A percentile compares a stretch with the other conserved stretches of the same genome.
These are phyloP conservation scores for Muscina levida DNA, from an alignment of 2,888 invertebrate species.

Conservation along the genomic window DNA sequence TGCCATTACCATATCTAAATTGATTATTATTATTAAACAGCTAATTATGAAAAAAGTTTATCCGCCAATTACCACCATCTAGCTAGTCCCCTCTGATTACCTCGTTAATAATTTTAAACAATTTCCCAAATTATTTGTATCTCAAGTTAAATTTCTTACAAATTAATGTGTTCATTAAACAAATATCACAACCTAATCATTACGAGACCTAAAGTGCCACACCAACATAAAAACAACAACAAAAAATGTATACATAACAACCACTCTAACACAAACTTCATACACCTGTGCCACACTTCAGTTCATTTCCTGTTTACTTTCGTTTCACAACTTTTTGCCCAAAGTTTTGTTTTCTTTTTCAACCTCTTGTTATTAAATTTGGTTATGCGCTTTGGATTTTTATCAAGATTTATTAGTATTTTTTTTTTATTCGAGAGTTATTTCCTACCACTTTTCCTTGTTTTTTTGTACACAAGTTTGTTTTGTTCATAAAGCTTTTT, in stretches of 20 bases:
- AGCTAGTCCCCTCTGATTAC: no score
- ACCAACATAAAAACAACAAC: slow-evolving; percentile 53
- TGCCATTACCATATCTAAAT: no score
- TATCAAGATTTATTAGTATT: slow-evolving; percentile 37
- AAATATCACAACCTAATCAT: slow-evolving; percentile 23
- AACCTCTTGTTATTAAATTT: slow-evolving; percentile 24
- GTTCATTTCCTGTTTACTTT: slow-evolving; percentile 61
- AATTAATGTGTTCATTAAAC: slow-evolving; percentile 25
- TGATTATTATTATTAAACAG: no score
- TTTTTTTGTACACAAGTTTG: slow-evolving; percentile 23
- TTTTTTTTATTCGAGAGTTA: slow-evolving; percentile 21
- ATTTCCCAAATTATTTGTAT: no score
- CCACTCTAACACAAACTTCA: slow-evolving; percentile 63
- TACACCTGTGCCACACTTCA: slow-evolving; percentile 70
- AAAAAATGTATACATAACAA: slow-evolving; percentile 56
- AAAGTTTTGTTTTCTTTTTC: no score
- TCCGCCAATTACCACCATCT: no score
- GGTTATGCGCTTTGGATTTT: background rate
- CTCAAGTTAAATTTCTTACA: slow-evolving; percentile 8
- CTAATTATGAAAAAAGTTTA: no score
- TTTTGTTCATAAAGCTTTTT: no score
- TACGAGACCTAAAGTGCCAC: background rate
- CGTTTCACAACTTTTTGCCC: slow-evolving; percentile 25
- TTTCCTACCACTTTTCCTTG: background rate
- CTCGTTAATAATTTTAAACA: no score